Percentiles rank a stretch among this genome's conserved stretches.
phyloP scores from a whole-genome alignment of 2,888 invertebrate genomes.

The Callyntrura guangdongensis region DNA sequence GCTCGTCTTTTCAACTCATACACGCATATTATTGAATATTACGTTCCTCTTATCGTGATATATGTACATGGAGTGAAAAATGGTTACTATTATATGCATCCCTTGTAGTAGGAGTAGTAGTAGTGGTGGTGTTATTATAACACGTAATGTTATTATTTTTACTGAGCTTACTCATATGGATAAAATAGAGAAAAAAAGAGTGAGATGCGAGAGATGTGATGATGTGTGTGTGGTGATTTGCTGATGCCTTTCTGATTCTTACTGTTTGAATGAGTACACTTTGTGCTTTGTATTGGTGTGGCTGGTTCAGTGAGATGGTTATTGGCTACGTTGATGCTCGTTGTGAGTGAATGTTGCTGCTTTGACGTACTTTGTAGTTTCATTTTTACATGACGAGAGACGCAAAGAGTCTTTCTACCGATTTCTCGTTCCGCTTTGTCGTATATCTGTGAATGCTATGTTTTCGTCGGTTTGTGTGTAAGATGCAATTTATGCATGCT shows the following conservation, averaged over 20 bases:
- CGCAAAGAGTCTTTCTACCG: conserved; percentile 15
- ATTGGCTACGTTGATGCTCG: not conserved
- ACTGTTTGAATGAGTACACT: conserved; percentile 27
- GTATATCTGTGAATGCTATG: not conserved
- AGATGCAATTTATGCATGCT: not conserved
- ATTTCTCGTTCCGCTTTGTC: not conserved
- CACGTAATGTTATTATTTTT: conserved; percentile 59
- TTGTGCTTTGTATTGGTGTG: conserved; percentile 5
- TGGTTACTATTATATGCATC: not conserved
- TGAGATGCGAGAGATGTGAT: conserved; percentile 37
- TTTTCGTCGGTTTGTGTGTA: not conserved
- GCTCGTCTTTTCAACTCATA: not conserved
- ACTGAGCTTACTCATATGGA: conserved; percentile 62
- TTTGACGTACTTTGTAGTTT: not conserved
- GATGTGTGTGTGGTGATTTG: conserved; percentile 60
- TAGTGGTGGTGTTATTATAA: conserved; percentile 21
- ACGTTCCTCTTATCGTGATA: not conserved
- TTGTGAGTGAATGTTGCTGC: not conserved
- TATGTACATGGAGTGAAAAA: not conserved
- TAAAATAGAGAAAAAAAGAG: conserved; percentile 56
- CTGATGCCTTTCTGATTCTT: conserved; percentile 53
- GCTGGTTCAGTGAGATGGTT: not conserved
- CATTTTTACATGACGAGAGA: not conserved
- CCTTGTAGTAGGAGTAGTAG: conserved; percentile 5
- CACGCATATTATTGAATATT: not conserved